A percentile compares a stretch with the other conserved stretches of the same genome.
phyloP scores from a whole-genome alignment of 2,888 invertebrate species.

The Helicoverpa assulta region DNA sequence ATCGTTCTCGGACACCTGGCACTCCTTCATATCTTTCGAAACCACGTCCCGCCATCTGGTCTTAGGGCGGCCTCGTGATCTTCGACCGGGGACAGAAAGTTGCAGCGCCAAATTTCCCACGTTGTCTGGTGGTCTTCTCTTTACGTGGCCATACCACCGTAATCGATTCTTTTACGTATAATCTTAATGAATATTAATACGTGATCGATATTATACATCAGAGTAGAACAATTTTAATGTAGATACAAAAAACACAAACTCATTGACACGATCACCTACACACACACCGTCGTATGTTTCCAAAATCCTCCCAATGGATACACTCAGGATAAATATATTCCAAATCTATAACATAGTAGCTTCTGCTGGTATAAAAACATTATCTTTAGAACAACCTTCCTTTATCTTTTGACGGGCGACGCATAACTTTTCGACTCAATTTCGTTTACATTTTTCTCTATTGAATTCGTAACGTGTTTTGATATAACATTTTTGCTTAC shows the following conservation, averaged over 20 bases:
- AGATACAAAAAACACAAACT: conserved; percentile 18
- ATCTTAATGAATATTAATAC: too few relatives aligned
- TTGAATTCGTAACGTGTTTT: conserved; percentile 62
- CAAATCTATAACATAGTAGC: conserved; percentile 55
- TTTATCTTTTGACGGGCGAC: conserved; percentile 60
- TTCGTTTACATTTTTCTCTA: conserved; percentile 68
- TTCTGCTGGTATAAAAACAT: conserved; percentile 56
- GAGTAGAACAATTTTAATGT: too few relatives aligned
- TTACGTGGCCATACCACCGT: too few relatives aligned
- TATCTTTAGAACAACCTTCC: conserved; percentile 62
- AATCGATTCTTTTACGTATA: too few relatives aligned
- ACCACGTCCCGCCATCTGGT: too few relatives aligned
- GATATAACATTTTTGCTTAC: conserved; percentile 6
- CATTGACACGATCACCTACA: conserved; percentile 4
- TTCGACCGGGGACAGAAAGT: too few relatives aligned
- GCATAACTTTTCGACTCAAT: conserved; percentile 62
- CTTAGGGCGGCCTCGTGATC: too few relatives aligned
- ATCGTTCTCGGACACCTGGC: too few relatives aligned
- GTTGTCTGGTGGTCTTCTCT: too few relatives aligned
- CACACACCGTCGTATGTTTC: conserved; percentile 28
- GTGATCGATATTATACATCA: too few relatives aligned
- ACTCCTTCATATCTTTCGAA: too few relatives aligned
- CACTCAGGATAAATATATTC: conserved; percentile 55
- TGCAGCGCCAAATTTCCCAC: too few relatives aligned
- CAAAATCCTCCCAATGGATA: conserved; percentile 42